Percentiles rank a stretch among this genome's conserved stretches.
Conservation (phyloP, 2,113 vertebrate genomes). For the Rallus limicola region DNA sequence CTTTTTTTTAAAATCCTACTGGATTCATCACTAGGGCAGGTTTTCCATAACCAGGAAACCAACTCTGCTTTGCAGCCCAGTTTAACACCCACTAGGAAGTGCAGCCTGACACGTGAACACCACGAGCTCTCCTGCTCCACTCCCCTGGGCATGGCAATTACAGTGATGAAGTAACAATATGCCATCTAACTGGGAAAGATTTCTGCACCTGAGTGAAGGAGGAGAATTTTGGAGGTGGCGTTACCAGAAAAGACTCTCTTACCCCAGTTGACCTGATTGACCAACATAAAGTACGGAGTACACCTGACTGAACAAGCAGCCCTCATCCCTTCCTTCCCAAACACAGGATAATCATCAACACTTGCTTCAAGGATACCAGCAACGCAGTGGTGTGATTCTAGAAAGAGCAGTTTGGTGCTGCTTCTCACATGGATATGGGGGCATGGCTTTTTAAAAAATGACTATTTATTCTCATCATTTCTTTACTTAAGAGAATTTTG, state of each 20-base stretch:
- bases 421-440: not conserved
- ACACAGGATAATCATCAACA: not conserved
- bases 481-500: not conserved
- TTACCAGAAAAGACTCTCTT: not conserved
- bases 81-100: not conserved
- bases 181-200: not conserved
- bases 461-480: not conserved
- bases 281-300: not conserved
- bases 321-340: not conserved
- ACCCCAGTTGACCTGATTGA: not conserved
- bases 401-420: not conserved
- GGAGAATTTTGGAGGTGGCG: not conserved
- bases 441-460: not conserved
- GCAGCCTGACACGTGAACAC: not conserved
- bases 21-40: not conserved
- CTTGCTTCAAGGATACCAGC: not conserved
- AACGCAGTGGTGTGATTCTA: not conserved
- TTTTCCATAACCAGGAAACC: not conserved
- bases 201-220: not conserved
- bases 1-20: accelerated
- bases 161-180: not conserved
- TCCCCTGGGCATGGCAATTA: not conserved
- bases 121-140: not conserved
- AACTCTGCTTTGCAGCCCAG: not conserved
- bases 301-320: not conserved